A percentile compares a stretch with the other conserved stretches of the same genome.
Evolutionary conservation across 2,888 invertebrate species (phyloP).

Genomic region (Thereva nobilitata): DNA sequence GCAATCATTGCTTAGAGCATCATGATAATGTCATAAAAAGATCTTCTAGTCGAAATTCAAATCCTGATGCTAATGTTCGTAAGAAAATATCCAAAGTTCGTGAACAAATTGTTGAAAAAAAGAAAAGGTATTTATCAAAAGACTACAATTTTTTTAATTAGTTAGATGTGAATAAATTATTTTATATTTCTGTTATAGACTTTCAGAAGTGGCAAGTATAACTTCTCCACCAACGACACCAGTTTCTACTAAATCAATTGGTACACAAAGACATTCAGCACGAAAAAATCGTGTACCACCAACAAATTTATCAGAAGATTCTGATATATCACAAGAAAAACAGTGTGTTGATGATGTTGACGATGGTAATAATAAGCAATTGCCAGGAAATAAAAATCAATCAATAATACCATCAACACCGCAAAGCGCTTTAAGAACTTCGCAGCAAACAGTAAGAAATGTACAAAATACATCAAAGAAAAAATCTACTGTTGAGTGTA

Average conservation of each 20-base stretch:
- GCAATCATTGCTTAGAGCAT: slow-evolving; percentile 50
- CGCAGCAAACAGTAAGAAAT: slow-evolving; percentile 12
- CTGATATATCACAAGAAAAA: slow-evolving; percentile 34
- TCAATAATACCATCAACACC: slow-evolving; percentile 35
- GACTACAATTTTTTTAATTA: not conserved
- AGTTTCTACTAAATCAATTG: slow-evolving; percentile 19
- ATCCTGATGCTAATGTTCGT: slow-evolving; percentile 52
- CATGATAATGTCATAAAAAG: slow-evolving; percentile 54
- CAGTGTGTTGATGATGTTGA: slow-evolving; percentile 21
- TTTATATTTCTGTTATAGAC: slow-evolving; percentile 24
- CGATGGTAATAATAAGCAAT: slow-evolving; percentile 36
- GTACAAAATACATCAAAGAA: slow-evolving; percentile 33
- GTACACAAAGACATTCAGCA: slow-evolving; percentile 33
- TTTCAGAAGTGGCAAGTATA: slow-evolving; percentile 29
- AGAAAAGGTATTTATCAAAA: slow-evolving; percentile 56
- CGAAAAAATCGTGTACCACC: slow-evolving; percentile 41
- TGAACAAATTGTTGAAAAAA: slow-evolving; percentile 57
- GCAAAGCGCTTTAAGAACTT: slow-evolving; percentile 20
- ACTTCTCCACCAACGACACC: slow-evolving; percentile 31
- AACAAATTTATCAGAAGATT: slow-evolving; percentile 43
- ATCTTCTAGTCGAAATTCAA: slow-evolving; percentile 47
- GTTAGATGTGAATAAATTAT: slow-evolving; percentile 1
- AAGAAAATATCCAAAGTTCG: slow-evolving; percentile 62
- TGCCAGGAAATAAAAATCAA: slow-evolving; percentile 11
- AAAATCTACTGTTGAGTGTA: slow-evolving; percentile 32